Evolutionary conservation across 1,140 invertebrate species (phyloP).

Genomic region (Ridgeia piscesae): DNA sequence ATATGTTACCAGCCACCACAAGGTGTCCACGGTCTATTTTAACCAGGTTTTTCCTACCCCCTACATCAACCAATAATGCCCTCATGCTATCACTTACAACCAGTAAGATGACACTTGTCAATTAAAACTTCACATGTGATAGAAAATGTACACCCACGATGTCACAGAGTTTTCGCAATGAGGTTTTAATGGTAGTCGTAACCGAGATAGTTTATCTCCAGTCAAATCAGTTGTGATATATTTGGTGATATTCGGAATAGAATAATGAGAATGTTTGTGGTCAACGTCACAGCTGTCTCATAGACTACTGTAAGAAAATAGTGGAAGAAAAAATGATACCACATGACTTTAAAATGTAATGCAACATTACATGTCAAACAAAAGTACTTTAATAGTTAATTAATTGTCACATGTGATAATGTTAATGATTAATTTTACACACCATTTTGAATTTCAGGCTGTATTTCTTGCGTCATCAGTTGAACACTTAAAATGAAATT

Average conservation of each 20-base stretch:
- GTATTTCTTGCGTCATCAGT: too few species aligned
- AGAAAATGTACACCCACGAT: not conserved
- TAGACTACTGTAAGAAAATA: not conserved
- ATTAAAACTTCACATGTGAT: not conserved
- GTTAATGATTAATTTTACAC: too few species aligned
- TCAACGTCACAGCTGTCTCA: not conserved
- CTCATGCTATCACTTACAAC: not conserved
- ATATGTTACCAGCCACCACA: not conserved
- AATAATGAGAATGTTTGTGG: not conserved
- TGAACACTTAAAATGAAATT: too few species aligned
- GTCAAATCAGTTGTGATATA: not conserved
- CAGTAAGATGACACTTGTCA: not conserved
- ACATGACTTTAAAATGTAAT: not conserved
- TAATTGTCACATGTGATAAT: too few species aligned
- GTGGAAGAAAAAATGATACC: not conserved
- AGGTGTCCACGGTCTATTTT: not conserved
- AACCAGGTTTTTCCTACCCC: not conserved
- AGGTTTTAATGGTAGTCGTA: not conserved
- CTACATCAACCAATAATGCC: not conserved
- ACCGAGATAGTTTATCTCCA: not conserved
- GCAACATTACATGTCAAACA: not conserved
- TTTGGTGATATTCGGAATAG: not conserved
- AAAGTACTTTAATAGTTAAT: too few species aligned
- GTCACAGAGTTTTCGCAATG: not conserved
- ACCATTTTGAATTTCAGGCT: too few species aligned